Evolutionary conservation across 2,888 invertebrate genomes (phyloP).

Genomic region (Catocala sponsa): DNA sequence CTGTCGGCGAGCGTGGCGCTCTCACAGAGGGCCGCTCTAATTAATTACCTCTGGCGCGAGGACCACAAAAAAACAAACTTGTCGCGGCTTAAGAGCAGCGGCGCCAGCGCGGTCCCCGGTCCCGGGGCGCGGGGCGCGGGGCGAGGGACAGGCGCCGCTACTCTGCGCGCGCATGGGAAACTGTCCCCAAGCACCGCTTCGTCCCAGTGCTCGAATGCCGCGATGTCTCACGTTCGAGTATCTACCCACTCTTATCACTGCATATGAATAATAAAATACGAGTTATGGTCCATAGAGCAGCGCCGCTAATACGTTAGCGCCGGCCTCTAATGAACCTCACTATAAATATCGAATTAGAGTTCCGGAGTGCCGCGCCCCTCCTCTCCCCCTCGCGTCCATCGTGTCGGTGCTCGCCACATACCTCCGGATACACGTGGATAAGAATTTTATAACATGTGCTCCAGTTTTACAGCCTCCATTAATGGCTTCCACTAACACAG

Average conservation of each 20-base stretch:
- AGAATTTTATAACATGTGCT: constrained; percentile 43
- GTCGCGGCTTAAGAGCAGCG: constrained; percentile 81
- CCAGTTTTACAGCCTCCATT: constrained; percentile 44
- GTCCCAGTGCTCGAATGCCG: constrained; percentile 51
- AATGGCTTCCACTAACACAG: constrained; percentile 39
- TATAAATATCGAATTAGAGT: constrained; percentile 44
- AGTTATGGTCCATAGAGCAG: constrained; percentile 48
- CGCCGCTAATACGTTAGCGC: constrained; percentile 31
- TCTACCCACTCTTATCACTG: constrained; percentile 55
- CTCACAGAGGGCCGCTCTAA: constrained; percentile 72
- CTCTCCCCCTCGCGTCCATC: not conserved
- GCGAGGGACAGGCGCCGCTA: constrained; percentile 61
- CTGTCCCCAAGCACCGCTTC: constrained; percentile 58
- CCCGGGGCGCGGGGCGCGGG: constrained; percentile 26
- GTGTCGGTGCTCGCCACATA: not conserved
- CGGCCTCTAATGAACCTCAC: constrained; percentile 47
- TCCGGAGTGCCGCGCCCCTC: constrained; percentile 22
- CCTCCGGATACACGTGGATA: constrained; percentile 25
- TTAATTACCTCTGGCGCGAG: constrained; percentile 79
- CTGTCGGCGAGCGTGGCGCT: constrained; percentile 40
- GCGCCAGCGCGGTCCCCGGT: constrained; percentile 67
- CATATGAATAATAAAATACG: constrained; percentile 63
- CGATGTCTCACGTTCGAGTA: constrained; percentile 57
- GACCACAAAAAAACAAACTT: constrained; percentile 75
- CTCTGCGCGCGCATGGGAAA: constrained; percentile 65